Evolutionary conservation across 2,113 vertebrate genomes (phyloP).

Genomic region (Esox niger): DNA sequence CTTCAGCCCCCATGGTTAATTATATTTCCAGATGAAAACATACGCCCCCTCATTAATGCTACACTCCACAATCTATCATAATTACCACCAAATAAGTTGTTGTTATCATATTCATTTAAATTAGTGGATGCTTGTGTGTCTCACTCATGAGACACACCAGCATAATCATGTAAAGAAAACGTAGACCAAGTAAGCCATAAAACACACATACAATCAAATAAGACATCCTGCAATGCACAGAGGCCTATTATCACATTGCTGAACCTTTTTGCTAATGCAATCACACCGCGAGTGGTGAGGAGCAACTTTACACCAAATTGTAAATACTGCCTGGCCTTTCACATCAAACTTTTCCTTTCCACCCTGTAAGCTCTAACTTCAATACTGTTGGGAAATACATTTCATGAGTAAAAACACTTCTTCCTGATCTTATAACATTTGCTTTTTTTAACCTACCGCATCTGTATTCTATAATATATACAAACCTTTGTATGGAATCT

Average conservation of each 20-base stretch:
- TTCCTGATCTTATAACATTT: no score
- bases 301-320: constrained; percentile 2
- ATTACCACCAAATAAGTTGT: constrained; percentile 69
- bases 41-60: constrained; percentile 67
- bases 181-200: neutral
- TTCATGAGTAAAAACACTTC: no score
- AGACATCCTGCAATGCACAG: neutral
- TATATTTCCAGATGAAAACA: constrained; percentile 65
- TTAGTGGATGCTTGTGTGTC: constrained; percentile 45
- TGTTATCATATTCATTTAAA: constrained; percentile 64
- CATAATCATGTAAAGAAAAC: no score
- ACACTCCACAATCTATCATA: constrained; percentile 61
- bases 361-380: neutral
- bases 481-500: no score
- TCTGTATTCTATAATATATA: no score
- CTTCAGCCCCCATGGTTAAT: constrained; percentile 61
- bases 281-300: neutral
- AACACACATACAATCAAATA: constrained; percentile 20
- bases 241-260: neutral
- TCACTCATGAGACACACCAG: neutral
- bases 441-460: no score
- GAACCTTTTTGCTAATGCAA: constrained; percentile 3
- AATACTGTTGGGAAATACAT: neutral
- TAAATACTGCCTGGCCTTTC: constrained; percentile 27
- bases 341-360: constrained; percentile 1